Evolutionary conservation across 2,113 vertebrate genomes (phyloP).

Genomic region (Lonchura striata): DNA sequence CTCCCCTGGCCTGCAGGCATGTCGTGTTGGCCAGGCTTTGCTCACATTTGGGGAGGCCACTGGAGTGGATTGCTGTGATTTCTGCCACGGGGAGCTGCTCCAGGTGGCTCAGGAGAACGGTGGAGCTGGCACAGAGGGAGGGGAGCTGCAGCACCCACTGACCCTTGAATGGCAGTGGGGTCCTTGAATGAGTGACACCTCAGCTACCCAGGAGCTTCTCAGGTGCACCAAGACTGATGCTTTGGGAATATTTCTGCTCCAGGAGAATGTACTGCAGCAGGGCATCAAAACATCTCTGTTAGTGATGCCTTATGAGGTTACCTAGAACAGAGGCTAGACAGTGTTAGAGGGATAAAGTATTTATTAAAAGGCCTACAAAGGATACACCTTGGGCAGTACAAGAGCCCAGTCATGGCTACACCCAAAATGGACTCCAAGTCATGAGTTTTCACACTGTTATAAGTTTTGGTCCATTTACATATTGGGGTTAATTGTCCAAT

Average conservation of each 20-base stretch:
- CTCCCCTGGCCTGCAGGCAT: background rate
- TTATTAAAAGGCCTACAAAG: background rate
- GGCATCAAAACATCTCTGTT: background rate
- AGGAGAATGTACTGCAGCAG: background rate
- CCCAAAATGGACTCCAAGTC: background rate
- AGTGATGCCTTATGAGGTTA: background rate
- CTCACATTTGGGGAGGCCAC: background rate
- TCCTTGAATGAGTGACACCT: background rate
- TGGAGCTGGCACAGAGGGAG: background rate
- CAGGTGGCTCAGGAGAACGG: background rate
- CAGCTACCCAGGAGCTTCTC: background rate
- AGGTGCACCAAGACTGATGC: background rate
- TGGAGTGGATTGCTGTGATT: background rate
- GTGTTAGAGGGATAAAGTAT: background rate
- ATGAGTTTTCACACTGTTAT: background rate
- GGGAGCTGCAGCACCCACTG: background rate
- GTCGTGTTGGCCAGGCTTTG: fast-evolving
- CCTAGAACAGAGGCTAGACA: background rate
- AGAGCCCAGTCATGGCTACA: background rate
- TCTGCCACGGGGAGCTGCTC: background rate
- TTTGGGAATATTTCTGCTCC: background rate
- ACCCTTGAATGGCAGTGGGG: background rate
- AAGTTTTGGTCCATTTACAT: background rate
- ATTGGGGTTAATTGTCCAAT: background rate
- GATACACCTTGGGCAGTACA: background rate